Conservation (phyloP, 2,113 vertebrate species). For the Aleadryas rufinucha region DNA sequence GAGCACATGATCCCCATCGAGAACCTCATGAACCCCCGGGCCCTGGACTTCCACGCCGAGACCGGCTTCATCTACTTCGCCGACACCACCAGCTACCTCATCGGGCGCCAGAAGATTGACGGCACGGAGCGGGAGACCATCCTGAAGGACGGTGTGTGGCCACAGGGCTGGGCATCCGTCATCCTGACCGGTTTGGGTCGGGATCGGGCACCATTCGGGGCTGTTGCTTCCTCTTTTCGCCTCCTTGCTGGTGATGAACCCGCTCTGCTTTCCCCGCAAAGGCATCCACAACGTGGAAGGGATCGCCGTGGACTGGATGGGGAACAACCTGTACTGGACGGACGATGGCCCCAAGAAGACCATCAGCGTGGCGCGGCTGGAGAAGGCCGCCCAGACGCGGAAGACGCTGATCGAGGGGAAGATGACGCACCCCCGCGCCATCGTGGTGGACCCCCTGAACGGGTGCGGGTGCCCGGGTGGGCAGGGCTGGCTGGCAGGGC, state of each 20-base stretch:
- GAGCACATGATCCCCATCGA: slow-evolving; percentile 99
- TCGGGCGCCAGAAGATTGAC: slow-evolving; percentile 94
- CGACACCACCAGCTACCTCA: slow-evolving; percentile 94
- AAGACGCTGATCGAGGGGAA: slow-evolving; percentile 94
- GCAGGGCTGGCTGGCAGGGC: not conserved
- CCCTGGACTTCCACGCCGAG: slow-evolving; percentile 91
- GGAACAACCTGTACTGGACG: slow-evolving; percentile 95
- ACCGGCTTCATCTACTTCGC: slow-evolving; percentile 95
- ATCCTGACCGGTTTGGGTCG: accelerated
- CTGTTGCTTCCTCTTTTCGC: not conserved
- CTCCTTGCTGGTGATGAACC: not conserved
- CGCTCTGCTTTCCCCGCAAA: not conserved
- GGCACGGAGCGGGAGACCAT: slow-evolving; percentile 91
- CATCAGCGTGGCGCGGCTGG: slow-evolving; percentile 91
- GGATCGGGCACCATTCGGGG: accelerated
- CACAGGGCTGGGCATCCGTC: accelerated
- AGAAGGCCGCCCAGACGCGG: slow-evolving; percentile 91
- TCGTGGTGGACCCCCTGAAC: slow-evolving; percentile 92
- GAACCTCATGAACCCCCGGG: slow-evolving; percentile 96
- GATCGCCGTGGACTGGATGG: slow-evolving; percentile 97
- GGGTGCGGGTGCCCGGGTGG: slow-evolving; percentile 81
- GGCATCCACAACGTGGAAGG: slow-evolving; percentile 96
- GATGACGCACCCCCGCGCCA: slow-evolving; percentile 94
- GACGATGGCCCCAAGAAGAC: slow-evolving; percentile 97
- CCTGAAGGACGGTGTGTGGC: slow-evolving; percentile 85